Base-by-base conservation (phyloP, 2,113 vertebrate genomes). In the Thalassoma bifasciatum region DNA sequence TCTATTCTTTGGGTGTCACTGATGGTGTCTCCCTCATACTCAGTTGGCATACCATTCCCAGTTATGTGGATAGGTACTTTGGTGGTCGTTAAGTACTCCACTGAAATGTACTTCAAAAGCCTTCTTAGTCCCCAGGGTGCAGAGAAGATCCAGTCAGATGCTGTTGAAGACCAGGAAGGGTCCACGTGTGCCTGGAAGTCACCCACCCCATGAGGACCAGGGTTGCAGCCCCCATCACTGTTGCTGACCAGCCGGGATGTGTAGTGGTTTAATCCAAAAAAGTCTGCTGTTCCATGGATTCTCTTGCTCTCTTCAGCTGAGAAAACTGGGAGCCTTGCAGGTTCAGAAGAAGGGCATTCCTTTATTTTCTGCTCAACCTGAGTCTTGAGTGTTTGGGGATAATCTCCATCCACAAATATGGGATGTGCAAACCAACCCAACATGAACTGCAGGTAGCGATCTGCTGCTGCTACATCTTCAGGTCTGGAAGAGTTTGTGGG, bases 371-470 rank as follows among this genome's bases (percentile, higher is more conserved):
- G 82, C 44, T 93, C 91, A 13, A 98, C 91, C 81, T 95, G 95
- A 34, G 85, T 79, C 84, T 91, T 96, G 56, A 98, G 88, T 19
- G 82, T 1, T n/a, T 88, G 86, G 14, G 97, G 95, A 77, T 99
- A 99, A 90, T 98, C 95, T 16, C 98, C 98, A 7, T 97, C 89
- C 60, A 98, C 92, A 87, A 98, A 97, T 81, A 99, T 67, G 5
- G 98, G 97, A 80, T 99, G 96, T 76, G 97, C 97, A 90, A 98
- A 99, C 96, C 96, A 98, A 80, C 98, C 98, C 37, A 99, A 91
- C 95, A 96, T 98, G 86, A 97, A 97, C 61, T 97, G 94, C 66
- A 99, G 79, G 90, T 95, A 98, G 57, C 95, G 95, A 63, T 97
- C 94, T 2, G 96, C 92, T 40, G 97, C 96, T 19, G 42, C 84